A percentile compares a stretch with the other conserved stretches of the same genome.
Conservation (phyloP, 2,797 vertebrate genomes). For the Siniperca scherzeri region DNA sequence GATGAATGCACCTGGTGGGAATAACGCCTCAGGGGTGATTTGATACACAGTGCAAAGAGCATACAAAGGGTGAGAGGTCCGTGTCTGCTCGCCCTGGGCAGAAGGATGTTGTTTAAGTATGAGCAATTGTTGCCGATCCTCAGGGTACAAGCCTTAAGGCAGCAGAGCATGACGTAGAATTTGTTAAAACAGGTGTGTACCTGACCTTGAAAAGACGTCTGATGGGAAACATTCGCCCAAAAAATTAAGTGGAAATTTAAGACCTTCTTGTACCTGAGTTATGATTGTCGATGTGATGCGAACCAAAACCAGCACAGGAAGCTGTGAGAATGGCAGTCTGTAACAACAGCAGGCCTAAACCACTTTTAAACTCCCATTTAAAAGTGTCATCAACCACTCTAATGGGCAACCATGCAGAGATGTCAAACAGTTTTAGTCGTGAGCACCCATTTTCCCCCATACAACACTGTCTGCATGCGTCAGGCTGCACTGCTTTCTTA, state of each 20-base stretch:
- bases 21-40: constrained; percentile 39
- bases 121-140: constrained; percentile 51
- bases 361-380: constrained; percentile 33
- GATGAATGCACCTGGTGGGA: constrained; percentile 44
- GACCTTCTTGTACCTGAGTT: not conserved
- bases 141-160: constrained; percentile 46
- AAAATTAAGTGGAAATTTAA: not conserved
- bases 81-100: constrained; percentile 21
- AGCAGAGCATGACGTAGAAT: constrained; percentile 20
- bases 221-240: constrained; percentile 6
- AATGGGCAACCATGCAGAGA: constrained; percentile 51
- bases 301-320: constrained; percentile 17
- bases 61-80: constrained; percentile 33
- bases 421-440: constrained; percentile 42
- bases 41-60: constrained; percentile 36
- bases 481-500: constrained; percentile 53
- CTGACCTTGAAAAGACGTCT: constrained; percentile 25
- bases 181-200: constrained; percentile 32
- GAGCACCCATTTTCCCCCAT: constrained; percentile 22
- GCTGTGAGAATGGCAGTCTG: not conserved
- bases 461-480: constrained; percentile 40
- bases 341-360: constrained; percentile 10
- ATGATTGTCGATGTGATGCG: not conserved
- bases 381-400: constrained; percentile 46
- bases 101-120: constrained; percentile 41